A percentile compares a stretch with the other conserved stretches of the same genome.
Evolutionary conservation across 2,113 vertebrate genomes (phyloP).

Genomic region (Aleadryas rufinucha): DNA sequence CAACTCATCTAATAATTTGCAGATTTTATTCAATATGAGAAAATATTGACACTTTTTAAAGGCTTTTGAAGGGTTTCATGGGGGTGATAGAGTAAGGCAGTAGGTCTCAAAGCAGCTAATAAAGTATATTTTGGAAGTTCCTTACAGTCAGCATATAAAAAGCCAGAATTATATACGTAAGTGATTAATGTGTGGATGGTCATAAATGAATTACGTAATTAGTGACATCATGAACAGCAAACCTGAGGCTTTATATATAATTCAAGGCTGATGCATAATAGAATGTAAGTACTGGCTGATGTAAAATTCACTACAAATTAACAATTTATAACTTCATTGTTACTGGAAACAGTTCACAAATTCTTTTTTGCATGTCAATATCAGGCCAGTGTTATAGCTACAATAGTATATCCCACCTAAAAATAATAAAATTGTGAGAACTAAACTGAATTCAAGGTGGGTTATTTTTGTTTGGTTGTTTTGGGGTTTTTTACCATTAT

Average conservation of each 20-base stretch:
- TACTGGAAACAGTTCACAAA: not conserved
- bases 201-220: not conserved
- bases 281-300: not conserved
- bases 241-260: not conserved
- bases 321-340: not conserved
- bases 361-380: not conserved
- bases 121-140: not conserved
- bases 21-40: not conserved
- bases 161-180: not conserved
- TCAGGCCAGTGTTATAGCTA: not conserved
- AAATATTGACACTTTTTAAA: not conserved
- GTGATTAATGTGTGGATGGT: not conserved
- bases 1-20: not conserved
- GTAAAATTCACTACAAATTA: not conserved
- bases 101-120: not conserved
- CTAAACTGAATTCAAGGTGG: not conserved
- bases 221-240: not conserved
- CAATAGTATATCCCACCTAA: not conserved
- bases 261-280: not conserved
- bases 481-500: not conserved
- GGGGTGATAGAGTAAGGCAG: not conserved
- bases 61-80: not conserved
- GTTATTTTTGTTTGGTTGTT: no score
- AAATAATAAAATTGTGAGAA: not conserved
- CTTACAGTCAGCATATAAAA: not conserved